Conservation (phyloP, 2,113 vertebrate genomes). For the Thunnus maccoyii region DNA sequence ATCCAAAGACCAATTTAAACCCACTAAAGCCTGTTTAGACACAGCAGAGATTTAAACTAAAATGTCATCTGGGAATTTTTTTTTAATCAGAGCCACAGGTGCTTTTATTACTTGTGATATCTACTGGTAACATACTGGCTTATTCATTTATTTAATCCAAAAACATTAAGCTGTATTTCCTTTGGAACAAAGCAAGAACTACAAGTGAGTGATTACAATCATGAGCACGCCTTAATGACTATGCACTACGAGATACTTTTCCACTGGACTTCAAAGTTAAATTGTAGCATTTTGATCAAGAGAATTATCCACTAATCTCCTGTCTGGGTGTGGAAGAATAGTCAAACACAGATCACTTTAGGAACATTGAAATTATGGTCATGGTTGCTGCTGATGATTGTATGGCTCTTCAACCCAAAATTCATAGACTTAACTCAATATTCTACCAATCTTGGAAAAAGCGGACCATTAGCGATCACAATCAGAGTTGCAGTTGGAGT, state of each 20-base stretch:
- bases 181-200: background rate
- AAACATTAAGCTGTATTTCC: background rate
- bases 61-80: conserved; percentile 13
- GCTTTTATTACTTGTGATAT: conserved; percentile 6
- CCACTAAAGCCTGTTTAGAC: conserved; percentile 4
- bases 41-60: background rate
- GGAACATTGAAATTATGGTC: conserved; percentile 12
- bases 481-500: conserved; percentile 4
- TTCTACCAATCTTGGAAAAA: background rate
- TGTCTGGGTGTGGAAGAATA: conserved; percentile 3
- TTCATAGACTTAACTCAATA: background rate
- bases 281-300: background rate
- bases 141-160: background rate
- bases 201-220: conserved; percentile 16
- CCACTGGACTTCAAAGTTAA: background rate
- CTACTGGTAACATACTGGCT: background rate
- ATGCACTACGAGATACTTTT: background rate
- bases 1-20: conserved; percentile 9
- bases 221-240: background rate
- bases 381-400: conserved; percentile 20
- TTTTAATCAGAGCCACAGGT: conserved; percentile 19
- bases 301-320: conserved; percentile 7
- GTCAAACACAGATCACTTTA: background rate
- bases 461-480: background rate
- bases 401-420: background rate